These are phyloP conservation scores for Microplitis demolitor DNA, from an alignment of 1,140 invertebrate species.

Conservation along the genomic window DNA sequence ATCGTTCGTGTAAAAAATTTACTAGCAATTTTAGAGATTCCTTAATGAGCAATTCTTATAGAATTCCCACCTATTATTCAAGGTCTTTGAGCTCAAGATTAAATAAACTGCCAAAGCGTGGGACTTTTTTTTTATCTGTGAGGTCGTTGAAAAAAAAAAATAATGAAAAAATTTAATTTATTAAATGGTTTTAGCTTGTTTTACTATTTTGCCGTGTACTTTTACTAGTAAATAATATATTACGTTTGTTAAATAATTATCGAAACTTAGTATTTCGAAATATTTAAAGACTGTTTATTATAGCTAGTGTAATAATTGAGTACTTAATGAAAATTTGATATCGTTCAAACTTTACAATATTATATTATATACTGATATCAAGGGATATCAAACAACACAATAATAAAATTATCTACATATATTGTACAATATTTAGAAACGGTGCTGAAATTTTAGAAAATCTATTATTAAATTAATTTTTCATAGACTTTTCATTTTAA, in stretches of 20 bases:
- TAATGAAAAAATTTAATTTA: neutral
- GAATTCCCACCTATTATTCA: neutral
- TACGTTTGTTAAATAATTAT: neutral
- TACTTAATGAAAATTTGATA: neutral
- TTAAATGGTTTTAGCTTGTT: neutral
- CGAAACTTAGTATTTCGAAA: neutral
- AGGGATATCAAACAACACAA: neutral
- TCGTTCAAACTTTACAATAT: neutral
- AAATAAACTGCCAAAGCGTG: conserved; percentile 4
- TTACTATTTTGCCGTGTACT: neutral
- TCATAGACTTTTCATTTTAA: neutral
- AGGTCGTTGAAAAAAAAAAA: neutral
- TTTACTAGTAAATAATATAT: neutral
- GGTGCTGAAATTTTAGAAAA: neutral
- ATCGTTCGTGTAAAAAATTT: neutral
- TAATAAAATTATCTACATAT: neutral
- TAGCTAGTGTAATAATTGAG: neutral
- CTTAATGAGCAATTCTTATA: neutral
- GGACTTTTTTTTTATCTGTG: neutral
- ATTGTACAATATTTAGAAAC: neutral
- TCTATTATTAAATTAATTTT: too few relatives aligned
- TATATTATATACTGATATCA: neutral
- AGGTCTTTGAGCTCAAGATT: neutral
- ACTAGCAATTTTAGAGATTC: neutral
- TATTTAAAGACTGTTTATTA: conserved; percentile 3